Percentiles rank a stretch among this genome's conserved stretches.
Evolutionary conservation across 2,113 vertebrate species (phyloP).

Genomic region (Aix galericulata): DNA sequence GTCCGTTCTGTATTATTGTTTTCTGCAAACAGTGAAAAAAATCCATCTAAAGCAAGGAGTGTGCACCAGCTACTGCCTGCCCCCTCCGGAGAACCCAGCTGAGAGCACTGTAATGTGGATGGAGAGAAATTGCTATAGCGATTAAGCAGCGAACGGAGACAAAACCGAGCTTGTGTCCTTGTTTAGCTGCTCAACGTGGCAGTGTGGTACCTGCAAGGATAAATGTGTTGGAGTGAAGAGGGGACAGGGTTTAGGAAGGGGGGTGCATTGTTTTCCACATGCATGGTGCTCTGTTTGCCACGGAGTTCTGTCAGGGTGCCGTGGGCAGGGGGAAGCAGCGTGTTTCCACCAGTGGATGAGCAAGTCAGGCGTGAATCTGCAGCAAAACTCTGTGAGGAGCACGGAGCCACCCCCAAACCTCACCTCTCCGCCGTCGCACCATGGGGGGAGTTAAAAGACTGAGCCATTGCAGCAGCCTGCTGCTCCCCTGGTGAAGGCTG

Average conservation of each 20-base stretch:
- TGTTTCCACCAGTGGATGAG: not conserved
- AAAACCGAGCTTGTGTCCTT: not conserved
- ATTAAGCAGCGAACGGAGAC: slow-evolving; percentile 18
- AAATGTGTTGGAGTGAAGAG: not conserved
- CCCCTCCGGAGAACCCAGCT: not conserved
- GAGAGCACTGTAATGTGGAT: not conserved
- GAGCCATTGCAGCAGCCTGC: not conserved
- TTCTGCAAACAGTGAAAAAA: not conserved
- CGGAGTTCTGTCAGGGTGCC: not conserved
- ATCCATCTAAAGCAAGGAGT: not conserved
- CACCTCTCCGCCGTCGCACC: not conserved
- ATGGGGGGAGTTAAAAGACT: not conserved
- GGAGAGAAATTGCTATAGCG: not conserved
- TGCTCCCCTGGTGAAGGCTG: not conserved
- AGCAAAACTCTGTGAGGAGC: not conserved
- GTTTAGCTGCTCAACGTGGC: not conserved
- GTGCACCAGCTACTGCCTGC: not conserved
- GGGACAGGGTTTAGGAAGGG: slow-evolving; percentile 6
- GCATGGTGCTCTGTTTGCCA: not conserved
- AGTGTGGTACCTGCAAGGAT: slow-evolving; percentile 37
- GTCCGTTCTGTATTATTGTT: not conserved
- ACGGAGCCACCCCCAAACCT: not conserved
- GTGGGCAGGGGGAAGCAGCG: not conserved
- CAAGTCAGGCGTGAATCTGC: not conserved
- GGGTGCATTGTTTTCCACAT: not conserved